Percentiles rank a stretch among this genome's conserved stretches.
These are phyloP conservation scores for Tupaia tana DNA, from an alignment of 2,113 vertebrate species.

Conservation along the genomic window DNA sequence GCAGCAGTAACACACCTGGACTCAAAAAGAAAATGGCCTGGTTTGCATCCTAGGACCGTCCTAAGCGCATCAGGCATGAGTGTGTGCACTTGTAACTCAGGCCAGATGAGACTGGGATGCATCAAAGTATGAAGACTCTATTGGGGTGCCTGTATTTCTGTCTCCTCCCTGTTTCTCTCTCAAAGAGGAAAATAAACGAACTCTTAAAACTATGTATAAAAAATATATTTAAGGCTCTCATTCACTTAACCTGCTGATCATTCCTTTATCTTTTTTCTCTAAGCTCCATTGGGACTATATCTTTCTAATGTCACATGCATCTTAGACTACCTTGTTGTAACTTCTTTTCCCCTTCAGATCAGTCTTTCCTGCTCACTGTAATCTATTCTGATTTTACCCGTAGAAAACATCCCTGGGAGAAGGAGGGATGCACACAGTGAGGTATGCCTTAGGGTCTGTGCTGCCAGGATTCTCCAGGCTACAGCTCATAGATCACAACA, in stretches of 20 bases:
- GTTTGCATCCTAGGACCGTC: no score
- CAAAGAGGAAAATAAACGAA: no score
- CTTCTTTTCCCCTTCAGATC: background rate
- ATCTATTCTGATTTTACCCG: background rate
- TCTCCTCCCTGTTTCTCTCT: no score
- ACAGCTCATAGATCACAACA: background rate
- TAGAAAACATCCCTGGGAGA: background rate
- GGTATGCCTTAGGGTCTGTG: background rate
- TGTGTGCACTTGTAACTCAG: no score
- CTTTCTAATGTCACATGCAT: background rate
- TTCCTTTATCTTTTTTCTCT: background rate
- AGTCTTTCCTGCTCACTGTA: background rate
- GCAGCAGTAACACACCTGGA: no score
- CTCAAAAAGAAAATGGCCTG: no score
- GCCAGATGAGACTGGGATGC: no score
- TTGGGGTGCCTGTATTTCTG: no score
- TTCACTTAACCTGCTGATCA: background rate
- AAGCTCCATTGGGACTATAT: background rate
- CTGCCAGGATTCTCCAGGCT: background rate
- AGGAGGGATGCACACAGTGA: rapidly evolving
- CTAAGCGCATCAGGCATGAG: no score
- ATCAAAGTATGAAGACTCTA: no score
- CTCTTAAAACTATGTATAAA: no score
- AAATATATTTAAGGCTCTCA: background rate
- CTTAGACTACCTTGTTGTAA: background rate